A percentile compares a stretch with the other conserved stretches of the same genome.
These are phyloP conservation scores for Drosophila gaucha DNA, from an alignment of 2,888 invertebrate genomes.

Conservation along the genomic window DNA sequence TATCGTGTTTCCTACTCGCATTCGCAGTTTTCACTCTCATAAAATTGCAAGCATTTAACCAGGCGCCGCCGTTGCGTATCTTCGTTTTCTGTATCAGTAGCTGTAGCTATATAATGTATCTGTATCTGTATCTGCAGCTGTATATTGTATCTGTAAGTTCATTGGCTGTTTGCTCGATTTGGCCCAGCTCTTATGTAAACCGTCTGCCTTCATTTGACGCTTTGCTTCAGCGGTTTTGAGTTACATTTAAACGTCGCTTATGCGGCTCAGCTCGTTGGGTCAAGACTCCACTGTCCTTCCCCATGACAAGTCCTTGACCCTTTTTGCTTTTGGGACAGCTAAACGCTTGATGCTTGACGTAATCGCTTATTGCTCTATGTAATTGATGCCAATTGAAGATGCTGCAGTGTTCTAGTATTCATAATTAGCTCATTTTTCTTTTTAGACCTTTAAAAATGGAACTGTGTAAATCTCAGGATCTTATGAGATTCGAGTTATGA, in stretches of 20 bases:
- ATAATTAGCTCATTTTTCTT: conserved; percentile 14
- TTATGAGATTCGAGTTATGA: not conserved
- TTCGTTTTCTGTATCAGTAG: conserved; percentile 13
- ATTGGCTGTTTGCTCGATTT: conserved; percentile 54
- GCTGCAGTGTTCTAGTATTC: not conserved
- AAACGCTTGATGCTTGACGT: conserved; percentile 33
- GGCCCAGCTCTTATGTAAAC: conserved; percentile 60
- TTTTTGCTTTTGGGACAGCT: conserved; percentile 11
- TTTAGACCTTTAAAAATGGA: not conserved
- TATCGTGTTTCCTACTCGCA: conserved; percentile 57
- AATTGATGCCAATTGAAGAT: conserved; percentile 27
- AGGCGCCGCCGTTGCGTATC: conserved; percentile 16
- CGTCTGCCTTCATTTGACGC: conserved; percentile 50
- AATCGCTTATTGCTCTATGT: conserved; percentile 35
- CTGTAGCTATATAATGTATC: conserved; percentile 3
- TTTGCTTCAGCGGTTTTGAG: conserved; percentile 32
- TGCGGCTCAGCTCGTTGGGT: conserved; percentile 19
- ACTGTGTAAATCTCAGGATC: not conserved
- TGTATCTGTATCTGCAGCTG: conserved; percentile 3
- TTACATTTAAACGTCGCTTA: conserved; percentile 49
- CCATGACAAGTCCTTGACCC: conserved; percentile 35
- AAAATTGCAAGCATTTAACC: conserved; percentile 64
- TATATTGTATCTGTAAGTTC: conserved; percentile 38
- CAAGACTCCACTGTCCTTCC: conserved; percentile 2
- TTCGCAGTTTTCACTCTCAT: conserved; percentile 72